Evolutionary conservation across 1,140 invertebrate genomes (phyloP).

Genomic region (Drosophila teissieri): DNA sequence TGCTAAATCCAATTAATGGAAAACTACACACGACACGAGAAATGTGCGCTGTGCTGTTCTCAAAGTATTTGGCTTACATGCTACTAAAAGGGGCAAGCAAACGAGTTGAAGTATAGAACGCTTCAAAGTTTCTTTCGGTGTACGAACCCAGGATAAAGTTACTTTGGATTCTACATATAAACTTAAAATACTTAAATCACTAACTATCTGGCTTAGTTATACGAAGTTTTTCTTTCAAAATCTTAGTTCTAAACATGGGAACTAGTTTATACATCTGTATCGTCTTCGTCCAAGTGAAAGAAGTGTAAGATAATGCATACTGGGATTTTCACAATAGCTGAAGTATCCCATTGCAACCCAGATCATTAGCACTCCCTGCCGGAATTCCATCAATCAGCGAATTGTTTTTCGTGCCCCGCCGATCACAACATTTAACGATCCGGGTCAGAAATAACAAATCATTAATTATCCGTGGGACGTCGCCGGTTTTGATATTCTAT

Average conservation of each 20-base stretch:
- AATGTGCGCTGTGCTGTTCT: neutral
- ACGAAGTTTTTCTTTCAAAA: no score
- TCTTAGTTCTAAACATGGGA: no score
- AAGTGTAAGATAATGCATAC: no score
- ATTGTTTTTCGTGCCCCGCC: neutral
- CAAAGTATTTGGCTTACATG: neutral
- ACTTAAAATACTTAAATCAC: no score
- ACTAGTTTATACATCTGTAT: no score
- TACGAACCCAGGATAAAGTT: no score
- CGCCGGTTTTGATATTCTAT: slow-evolving; percentile 63
- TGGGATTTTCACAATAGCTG: neutral
- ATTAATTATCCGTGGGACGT: slow-evolving; percentile 48
- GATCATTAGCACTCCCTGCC: neutral
- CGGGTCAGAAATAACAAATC: slow-evolving; percentile 54
- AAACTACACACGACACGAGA: slow-evolving; percentile 5
- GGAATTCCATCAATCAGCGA: slow-evolving; percentile 32
- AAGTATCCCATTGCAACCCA: neutral
- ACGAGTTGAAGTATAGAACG: neutral
- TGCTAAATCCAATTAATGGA: slow-evolving; percentile 30
- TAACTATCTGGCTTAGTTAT: no score
- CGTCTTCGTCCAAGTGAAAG: no score
- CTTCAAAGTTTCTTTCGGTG: no score
- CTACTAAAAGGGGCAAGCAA: neutral
- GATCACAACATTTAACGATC: slow-evolving; percentile 48
- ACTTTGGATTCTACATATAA: no score